Evolutionary conservation across 1,140 invertebrate genomes (phyloP), one percentile per base, ranked within the genome.

Genomic region (Drosophila orosa): DNA sequence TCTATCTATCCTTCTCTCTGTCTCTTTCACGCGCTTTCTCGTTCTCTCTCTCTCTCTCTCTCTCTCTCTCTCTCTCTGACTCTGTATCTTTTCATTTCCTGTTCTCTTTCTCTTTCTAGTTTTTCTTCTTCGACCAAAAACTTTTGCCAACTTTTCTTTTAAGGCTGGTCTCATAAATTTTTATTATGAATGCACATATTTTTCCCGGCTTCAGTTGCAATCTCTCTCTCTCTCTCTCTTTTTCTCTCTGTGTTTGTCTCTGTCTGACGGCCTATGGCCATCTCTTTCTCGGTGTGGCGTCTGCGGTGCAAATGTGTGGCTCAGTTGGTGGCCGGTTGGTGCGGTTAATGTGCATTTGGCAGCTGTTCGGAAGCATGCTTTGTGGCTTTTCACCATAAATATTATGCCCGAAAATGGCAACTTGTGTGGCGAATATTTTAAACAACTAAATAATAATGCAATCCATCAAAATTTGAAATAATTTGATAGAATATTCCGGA

Each of bases 141-240:
- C 42, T 72, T 71, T 57, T 71, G 66, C 27, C 65, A 72, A 72
- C 52, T 72, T 72, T 72, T 71, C 68, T 42, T 71, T 71, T 45
- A 44, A 71, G 68, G 65, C 52, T 58, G 68, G 33, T 25, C 68
- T 71, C 68, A 72, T 71, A 72, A 72, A 72, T 72, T 72, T 72
- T 22, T 71, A 71, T 72, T 72, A 72, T 71, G 68, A 72, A 72
- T 72, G 68, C 68, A 72, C 68, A 72, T 71, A 72, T 57, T 72
- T 71, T 58, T 40, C 40, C 31, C 12, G 13, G 12, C 33, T 56
- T 71, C 22, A 39, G 42, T 35, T 72, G 68, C 68, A 72, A 29
- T 72, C 15, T 44, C 12, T 42, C 33, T 7, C 25, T 29, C 39
- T 29, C 42, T 3, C 12, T 48, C 22, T 9, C 3, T n/a, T n/a